Conservation (phyloP, 2,797 vertebrate species). For the Sitta carolinensis region DNA sequence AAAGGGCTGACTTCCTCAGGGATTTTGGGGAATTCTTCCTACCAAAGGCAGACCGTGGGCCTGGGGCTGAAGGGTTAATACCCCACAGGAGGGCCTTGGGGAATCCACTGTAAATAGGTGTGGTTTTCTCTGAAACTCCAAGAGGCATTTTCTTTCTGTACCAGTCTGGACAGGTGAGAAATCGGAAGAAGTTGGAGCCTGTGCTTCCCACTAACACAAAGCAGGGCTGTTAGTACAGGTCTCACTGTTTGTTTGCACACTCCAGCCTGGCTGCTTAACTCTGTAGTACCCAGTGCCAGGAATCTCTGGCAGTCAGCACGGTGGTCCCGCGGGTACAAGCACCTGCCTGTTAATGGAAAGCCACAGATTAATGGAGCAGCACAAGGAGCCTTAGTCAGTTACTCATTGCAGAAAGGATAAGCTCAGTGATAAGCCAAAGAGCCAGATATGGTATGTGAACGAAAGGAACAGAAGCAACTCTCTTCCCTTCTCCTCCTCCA, state of each 20-base stretch:
- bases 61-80: slow-evolving; percentile 40
- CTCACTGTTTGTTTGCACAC: slow-evolving; percentile 56
- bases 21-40: not conserved
- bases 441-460: not conserved
- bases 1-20: not conserved
- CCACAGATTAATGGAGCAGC: slow-evolving; percentile 54
- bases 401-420: slow-evolving; percentile 33
- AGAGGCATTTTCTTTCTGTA: slow-evolving; percentile 64
- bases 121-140: slow-evolving; percentile 63
- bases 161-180: slow-evolving; percentile 73
- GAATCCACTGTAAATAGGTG: slow-evolving; percentile 61
- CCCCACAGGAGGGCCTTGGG: slow-evolving; percentile 37
- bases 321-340: slow-evolving; percentile 52
- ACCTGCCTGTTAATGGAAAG: slow-evolving; percentile 71
- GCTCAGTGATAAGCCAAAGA: slow-evolving; percentile 7
- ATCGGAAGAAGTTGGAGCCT: slow-evolving; percentile 64
- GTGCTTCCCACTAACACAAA: slow-evolving; percentile 68
- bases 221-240: slow-evolving; percentile 53
- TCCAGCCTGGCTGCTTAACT: slow-evolving; percentile 50
- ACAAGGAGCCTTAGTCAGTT: slow-evolving; percentile 55
- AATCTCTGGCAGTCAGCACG: slow-evolving; percentile 47
- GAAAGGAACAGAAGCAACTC: not conserved
- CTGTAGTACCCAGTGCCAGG: slow-evolving; percentile 24
- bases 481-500: not conserved
- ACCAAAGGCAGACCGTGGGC: not conserved